Conservation (phyloP, 2,113 vertebrate species). For the Notothenia rossii region DNA sequence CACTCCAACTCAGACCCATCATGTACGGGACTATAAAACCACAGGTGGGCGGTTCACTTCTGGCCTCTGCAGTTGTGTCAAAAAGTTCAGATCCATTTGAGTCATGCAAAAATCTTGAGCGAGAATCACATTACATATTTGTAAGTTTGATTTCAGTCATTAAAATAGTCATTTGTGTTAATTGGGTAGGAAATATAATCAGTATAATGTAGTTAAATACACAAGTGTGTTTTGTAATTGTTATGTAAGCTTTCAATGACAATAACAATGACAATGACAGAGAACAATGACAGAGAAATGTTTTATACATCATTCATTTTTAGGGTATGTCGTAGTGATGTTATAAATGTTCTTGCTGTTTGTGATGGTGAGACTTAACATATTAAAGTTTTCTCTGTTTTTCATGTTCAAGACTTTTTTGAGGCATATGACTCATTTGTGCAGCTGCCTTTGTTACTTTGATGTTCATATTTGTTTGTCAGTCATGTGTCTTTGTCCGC, state of each 20-base stretch:
- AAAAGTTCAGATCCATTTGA: neutral
- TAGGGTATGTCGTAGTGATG: neutral
- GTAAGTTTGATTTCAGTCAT: neutral
- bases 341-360: neutral
- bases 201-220: neutral
- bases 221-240: neutral
- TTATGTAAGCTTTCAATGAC: too few species aligned
- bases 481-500: slow-evolving; percentile 2
- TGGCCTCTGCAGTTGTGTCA: neutral
- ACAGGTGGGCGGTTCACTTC: neutral
- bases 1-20: neutral
- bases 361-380: neutral
- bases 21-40: neutral
- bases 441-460: neutral
- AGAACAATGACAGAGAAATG: neutral
- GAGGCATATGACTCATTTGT: slow-evolving; percentile 8
- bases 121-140: neutral
- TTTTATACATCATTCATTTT: neutral
- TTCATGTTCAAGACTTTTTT: neutral
- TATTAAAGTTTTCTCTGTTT: neutral
- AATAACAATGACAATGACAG: neutral
- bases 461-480: neutral
- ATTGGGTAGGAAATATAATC: neutral
- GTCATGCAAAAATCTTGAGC: neutral
- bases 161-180: neutral